These are phyloP conservation scores for Armadillidium nasatum DNA, from an alignment of 1,140 invertebrate genomes.

Conservation along the genomic window DNA sequence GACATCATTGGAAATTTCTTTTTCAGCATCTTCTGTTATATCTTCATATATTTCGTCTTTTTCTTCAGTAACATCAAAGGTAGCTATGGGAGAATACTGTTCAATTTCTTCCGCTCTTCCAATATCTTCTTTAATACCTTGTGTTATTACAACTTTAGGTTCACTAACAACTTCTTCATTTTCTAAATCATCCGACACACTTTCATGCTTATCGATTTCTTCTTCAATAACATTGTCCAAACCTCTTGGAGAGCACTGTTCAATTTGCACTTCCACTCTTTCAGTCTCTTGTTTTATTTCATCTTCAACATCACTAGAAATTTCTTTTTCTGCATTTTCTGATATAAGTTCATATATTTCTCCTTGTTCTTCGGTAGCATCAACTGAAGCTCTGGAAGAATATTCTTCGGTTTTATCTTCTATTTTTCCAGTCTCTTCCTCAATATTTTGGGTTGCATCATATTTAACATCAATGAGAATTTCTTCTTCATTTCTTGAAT, in stretches of 20 bases:
- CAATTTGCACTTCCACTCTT: neutral
- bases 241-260: neutral
- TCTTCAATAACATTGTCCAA: no score
- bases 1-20: no score
- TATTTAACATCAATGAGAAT: neutral
- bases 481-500: neutral
- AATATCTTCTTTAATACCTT: neutral
- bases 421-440: constrained; percentile 2
- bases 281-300: neutral
- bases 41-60: no score
- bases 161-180: neutral
- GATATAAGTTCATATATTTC: neutral
- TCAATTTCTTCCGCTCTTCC: neutral
- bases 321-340: constrained; percentile 16
- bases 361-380: no score
- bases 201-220: neutral
- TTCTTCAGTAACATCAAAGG: no score
- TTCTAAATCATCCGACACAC: neutral
- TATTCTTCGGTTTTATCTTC: no score
- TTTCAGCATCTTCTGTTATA: no score
- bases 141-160: neutral
- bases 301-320: constrained; percentile 4
- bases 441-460: no score
- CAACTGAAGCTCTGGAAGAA: no score
- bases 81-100: no score